Evolutionary conservation across 2,888 invertebrate genomes (phyloP), one percentile per base, ranked within the genome.

Genomic region (Ochlodes sylvanus): DNA sequence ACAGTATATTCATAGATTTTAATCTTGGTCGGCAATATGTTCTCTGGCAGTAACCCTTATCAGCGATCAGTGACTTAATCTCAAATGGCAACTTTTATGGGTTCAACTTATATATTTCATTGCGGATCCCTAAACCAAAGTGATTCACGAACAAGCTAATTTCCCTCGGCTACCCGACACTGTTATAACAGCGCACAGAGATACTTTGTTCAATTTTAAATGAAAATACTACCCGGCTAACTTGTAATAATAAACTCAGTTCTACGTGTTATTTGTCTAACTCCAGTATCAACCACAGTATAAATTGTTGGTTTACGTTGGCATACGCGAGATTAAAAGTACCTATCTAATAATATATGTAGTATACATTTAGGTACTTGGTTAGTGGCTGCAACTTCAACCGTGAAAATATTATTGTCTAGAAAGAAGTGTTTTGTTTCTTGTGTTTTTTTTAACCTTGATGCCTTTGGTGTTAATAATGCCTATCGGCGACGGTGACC

Each of bases 101-200:
- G 38, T 38, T 2, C 10, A 10, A 38, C 1, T 38, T 38, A 38
- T 38, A 12, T 47, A 47, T 9, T 47, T 47, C 7, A n/a, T 47
- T 12, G 7, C 44, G 7, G 7, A 1, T 47, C 44, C 17, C 15
- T 9, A 19, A 56, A 56, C 3, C 19, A 32, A 27, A 41, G n/a
- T 27, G 44, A 27, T 60, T 27, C 44, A 7, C 21, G 27, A 44
- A 27, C 27, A 42, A 7, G 42, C 21, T 44, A 15, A 60, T 58
- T 58, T 19, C 21, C 58, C 21, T 7, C 21, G n/a, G 41, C 27
- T n/a, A 14, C 41, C 14, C 41, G 21, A 4, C 58, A 27, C 21
- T 58, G 58, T 17, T 44, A 42, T 58, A 58, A 58, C 44, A 58
- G 6, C 41, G 58, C n/a, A n/a, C 42, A 42, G 19, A 14, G 7